A percentile compares a stretch with the other conserved stretches of the same genome.
Conservation (phyloP, 2,888 invertebrate genomes). For the Ophioninae sp. region DNA sequence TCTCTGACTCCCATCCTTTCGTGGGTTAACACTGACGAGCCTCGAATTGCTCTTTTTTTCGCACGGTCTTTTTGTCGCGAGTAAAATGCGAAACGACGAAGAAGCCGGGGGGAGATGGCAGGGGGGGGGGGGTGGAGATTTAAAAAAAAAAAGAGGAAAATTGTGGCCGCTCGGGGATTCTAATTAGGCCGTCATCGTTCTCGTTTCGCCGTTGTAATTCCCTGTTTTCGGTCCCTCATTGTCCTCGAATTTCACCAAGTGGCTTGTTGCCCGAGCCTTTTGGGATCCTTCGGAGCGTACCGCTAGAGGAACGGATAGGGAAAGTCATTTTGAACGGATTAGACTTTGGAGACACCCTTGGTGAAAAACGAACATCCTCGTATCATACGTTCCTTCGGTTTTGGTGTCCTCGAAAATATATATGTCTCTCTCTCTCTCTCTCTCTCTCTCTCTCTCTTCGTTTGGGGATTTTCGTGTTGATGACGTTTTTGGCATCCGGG, state of each 20-base stretch:
- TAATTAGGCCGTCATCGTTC: constrained; percentile 74
- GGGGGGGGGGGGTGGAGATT: neutral
- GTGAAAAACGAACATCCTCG: too few relatives aligned
- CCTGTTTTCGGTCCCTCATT: constrained; percentile 71
- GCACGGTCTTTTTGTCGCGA: constrained; percentile 2
- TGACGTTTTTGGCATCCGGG: too few relatives aligned
- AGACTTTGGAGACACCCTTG: too few relatives aligned
- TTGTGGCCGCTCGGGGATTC: constrained; percentile 49
- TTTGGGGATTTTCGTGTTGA: too few relatives aligned
- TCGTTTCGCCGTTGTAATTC: constrained; percentile 71
- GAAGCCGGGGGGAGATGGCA: constrained; percentile 2
- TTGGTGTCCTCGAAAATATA: too few relatives aligned
- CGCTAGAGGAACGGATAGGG: constrained; percentile 33
- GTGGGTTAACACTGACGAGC: too few relatives aligned
- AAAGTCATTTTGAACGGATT: too few relatives aligned
- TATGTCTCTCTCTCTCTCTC: too few relatives aligned
- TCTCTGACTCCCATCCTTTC: neutral
- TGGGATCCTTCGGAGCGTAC: constrained; percentile 73
- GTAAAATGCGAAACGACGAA: neutral
- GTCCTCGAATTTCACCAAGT: constrained; percentile 75
- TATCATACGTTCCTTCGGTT: too few relatives aligned
- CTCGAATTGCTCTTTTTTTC: constrained; percentile 27
- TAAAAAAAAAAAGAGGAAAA: constrained; percentile 25
- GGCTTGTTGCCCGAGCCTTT: constrained; percentile 74
- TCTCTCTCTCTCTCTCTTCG: too few relatives aligned